Evolutionary conservation across 2,888 invertebrate species (phyloP), one percentile per base, ranked within the genome.

Genomic region (Eudemis profundana): DNA sequence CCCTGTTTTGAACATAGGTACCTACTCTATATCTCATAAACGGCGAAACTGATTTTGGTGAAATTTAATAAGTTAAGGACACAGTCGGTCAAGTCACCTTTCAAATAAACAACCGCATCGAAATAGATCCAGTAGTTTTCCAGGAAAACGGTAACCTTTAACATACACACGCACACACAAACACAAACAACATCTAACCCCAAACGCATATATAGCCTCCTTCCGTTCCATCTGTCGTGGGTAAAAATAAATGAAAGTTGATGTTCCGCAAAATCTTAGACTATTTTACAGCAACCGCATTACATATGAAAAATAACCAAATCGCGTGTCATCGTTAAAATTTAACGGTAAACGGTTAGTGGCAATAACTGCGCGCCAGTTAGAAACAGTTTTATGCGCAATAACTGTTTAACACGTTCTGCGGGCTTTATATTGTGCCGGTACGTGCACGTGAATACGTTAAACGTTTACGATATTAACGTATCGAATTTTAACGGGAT

Each of bases 381-480:
- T 80, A 79, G 81, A 74, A 76, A 78, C 76, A 73, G 78, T 81
- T 86, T 85, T 85, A 86, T 80, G 80, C 65, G 76, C 82, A 74
- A 84, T 86, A 85, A 85, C 84, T 78, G 78, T 82, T 84, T 82
- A 80, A 82, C 79, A 79, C 82, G 80, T 78, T 76, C 70, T 73
- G 72, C 71, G 70, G 73, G 73, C 70, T 79, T 80, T 79, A 82
- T 80, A 76, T 50, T 60, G 56, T 69, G 77, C 75, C 78, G 78
- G 81, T 78, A 75, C 76, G 74, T 79, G 78, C 82, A 81, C 78
- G 79, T 77, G 83, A 82, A 84, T 84, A 84, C 79, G 79, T 83
- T 84, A 81, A 85, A 77, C 78, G 77, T 77, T 74, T 70, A 56
- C 56, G 44, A 56, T 56, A 56, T 56, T 56, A 74, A 70, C 68